These are phyloP conservation scores for Sebastes variabilis DNA, from an alignment of 2,797 vertebrate species.

Conservation along the genomic window DNA sequence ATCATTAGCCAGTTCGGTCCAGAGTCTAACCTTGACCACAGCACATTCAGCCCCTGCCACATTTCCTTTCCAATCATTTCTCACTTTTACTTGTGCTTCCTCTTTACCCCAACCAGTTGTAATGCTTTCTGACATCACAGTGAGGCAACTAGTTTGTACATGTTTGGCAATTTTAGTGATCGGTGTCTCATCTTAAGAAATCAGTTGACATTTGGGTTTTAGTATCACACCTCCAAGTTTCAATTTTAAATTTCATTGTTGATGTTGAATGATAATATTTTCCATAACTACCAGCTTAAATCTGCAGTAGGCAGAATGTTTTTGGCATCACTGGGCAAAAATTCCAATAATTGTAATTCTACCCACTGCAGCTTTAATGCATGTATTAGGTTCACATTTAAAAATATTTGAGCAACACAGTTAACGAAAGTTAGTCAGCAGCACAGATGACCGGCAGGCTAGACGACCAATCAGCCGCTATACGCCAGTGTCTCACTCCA, in stretches of 20 bases:
- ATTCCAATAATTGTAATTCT: no score
- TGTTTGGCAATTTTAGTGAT: not conserved
- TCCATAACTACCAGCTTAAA: not conserved
- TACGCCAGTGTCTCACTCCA: not conserved
- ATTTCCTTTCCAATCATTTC: not conserved
- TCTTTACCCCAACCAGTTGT: not conserved
- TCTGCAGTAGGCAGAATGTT: no score
- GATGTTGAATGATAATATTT: not conserved
- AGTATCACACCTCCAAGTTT: not conserved
- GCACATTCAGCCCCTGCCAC: conserved; percentile 10
- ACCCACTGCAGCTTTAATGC: no score
- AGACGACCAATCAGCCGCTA: not conserved
- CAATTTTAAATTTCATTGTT: not conserved
- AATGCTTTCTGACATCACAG: not conserved
- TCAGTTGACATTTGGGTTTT: not conserved
- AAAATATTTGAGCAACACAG: not conserved
- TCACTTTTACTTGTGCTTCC: not conserved
- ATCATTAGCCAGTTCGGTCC: conserved; percentile 34
- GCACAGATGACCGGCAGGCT: not conserved
- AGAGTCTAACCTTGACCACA: conserved; percentile 36
- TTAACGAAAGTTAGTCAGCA: not conserved
- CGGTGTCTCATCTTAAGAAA: not conserved
- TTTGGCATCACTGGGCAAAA: no score
- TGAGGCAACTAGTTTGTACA: not conserved
- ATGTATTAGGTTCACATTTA: not conserved